Conservation (phyloP, 2,113 vertebrate species). For the Ibidorhyncha struthersii region DNA sequence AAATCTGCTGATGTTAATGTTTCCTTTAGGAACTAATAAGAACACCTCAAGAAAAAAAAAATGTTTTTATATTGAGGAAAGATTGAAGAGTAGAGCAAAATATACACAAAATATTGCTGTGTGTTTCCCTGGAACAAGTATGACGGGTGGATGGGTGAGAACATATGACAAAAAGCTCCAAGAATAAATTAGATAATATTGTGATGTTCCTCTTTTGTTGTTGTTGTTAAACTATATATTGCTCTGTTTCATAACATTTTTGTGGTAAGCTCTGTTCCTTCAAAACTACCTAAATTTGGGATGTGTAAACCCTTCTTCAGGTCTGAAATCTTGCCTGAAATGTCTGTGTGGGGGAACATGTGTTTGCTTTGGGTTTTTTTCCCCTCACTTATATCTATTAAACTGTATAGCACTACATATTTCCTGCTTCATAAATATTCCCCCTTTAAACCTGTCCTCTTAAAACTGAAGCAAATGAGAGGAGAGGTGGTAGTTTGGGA, state of each 20-base stretch:
- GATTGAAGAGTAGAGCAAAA: background rate
- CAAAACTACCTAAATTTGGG: background rate
- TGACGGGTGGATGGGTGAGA: background rate
- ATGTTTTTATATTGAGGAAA: background rate
- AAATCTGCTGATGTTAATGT: background rate
- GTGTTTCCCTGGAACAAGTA: background rate
- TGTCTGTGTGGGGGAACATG: rapidly evolving
- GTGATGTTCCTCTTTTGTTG: background rate
- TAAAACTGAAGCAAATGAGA: background rate
- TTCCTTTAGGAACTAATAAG: background rate
- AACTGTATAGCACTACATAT: background rate
- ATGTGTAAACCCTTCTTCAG: background rate
- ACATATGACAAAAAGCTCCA: background rate
- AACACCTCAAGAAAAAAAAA: background rate
- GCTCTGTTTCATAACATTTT: background rate
- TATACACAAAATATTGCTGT: background rate
- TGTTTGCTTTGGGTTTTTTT: background rate
- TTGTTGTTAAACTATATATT: background rate
- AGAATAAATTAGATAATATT: background rate
- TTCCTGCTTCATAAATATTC: background rate
- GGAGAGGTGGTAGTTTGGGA: background rate
- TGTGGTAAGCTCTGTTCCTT: background rate
- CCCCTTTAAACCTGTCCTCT: background rate
- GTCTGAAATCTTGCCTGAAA: background rate
- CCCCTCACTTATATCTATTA: background rate